Evolutionary conservation across 2,888 invertebrate genomes (phyloP), one percentile per base, ranked within the genome.

Genomic region (Agrypnus murinus): DNA sequence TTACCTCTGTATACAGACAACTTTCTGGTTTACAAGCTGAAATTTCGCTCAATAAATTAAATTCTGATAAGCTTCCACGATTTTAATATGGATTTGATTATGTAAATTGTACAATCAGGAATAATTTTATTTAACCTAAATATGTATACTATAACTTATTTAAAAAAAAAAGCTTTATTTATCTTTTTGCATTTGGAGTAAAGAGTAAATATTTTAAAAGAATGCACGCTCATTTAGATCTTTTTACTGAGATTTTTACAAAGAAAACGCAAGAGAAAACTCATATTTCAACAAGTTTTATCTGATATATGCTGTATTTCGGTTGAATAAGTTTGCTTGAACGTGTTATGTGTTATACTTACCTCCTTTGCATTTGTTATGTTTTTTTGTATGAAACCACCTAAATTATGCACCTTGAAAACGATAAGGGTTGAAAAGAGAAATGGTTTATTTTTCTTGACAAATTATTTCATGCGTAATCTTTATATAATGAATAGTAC

Each of bases 261-360:
- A 57, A 65, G 65, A 36, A 65, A 65, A 65, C 34, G 65, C 55
- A 45, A 58, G 46, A 55, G 57, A 65, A 65, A 65, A 65, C 65
- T 65, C 65, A 58, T 65, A 65, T 65, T 65, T 65, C 57, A 65
- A 34, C 43, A 65, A 32, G 43, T 65, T 57, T 65, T 65, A 65
- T 65, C 65, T 46, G 65, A 65, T 65, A 38, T 48, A 17, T 65
- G 17, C 36, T 12, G 34, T 36, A 46, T 57, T 46, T 43, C 34
- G 32, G 46, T 53, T 65, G 57, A 19, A 19, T 58, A 58, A 58
- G 25, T 43, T 43, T 15, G 17, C 36, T 19, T 58, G 25, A 58
- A 43, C 14, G 43, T 10, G 40, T 43, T 58, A 17, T 25, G 25
- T 5, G 25, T 38, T 38, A 25, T 25, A 25, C 25, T 25, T 25